Evolutionary conservation across 2,888 invertebrate genomes (phyloP), one percentile per base, ranked within the genome.

Genomic region (Sinhomidia bicolor): DNA sequence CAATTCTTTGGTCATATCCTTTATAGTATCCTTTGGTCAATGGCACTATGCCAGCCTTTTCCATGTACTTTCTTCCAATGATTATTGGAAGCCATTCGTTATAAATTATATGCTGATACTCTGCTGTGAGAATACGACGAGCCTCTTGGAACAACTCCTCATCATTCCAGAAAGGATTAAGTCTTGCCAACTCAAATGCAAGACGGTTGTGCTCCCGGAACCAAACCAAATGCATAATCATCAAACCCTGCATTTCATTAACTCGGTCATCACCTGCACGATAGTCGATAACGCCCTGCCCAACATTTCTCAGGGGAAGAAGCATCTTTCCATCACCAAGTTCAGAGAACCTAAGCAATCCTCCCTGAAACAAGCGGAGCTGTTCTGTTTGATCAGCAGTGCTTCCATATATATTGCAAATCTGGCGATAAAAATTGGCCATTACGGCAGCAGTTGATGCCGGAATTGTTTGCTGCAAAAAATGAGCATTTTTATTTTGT

Each of bases 351-450:
- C 85, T 47, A 9, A 90, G 81, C 10, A 90, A 60, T 6, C 98
- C 98, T 0, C 96, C 96, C 80, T 94, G 94, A 92, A 95, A 95
- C 7, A 96, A 95, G 4, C 98, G 95, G 29, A 98, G 94, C 29
- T 95, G 95, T 12, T 94, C 94, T 20, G 96, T 95, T 90, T 96
- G 95, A 47, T 95, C 94, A 10, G 95, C 95, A 3, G 95, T 96
- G 89, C 96, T 97, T 0, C 98, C 98, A 93, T 98, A 98, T 0
- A 97, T 96, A 44, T 96, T 93, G 44, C 4, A 90, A 62, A 0
- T 87, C 83, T 7, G 87, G 76, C 12, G 89, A 79, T 23, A 89
- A 65, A 81, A 90, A 90, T 44, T 89, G 82, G n/a, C 92, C 92
- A 6, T 88, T 71, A 7, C 89, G 57, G 74, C 93, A 93, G 84